Conservation (phyloP, 2,888 invertebrate genomes). For the Xanthia icteritia region DNA sequence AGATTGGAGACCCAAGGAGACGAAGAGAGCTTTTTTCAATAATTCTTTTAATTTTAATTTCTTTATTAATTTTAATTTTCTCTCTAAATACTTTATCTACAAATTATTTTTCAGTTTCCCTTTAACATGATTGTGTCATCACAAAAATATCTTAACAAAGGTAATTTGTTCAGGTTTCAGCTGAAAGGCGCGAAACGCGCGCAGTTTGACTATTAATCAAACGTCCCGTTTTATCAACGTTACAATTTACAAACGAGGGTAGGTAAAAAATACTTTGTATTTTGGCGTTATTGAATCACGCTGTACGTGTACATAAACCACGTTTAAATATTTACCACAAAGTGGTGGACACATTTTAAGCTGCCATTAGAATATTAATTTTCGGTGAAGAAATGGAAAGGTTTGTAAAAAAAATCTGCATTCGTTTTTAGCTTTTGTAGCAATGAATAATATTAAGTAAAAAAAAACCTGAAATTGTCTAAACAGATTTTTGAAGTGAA, state of each 20-base stretch:
- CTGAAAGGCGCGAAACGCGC: slow-evolving; percentile 41
- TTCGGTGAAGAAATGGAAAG: no score
- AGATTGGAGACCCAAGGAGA: no score
- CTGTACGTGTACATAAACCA: slow-evolving; percentile 23
- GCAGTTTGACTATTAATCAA: slow-evolving; percentile 67
- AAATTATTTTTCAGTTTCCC: slow-evolving; percentile 4
- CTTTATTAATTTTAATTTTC: no score
- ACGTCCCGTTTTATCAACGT: slow-evolving; percentile 61
- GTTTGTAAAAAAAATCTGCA: not conserved
- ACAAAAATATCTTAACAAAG: slow-evolving; percentile 52
- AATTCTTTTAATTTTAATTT: no score
- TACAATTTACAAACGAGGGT: slow-evolving; percentile 64
- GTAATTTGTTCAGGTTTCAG: slow-evolving; percentile 53
- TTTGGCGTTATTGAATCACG: slow-evolving; percentile 53
- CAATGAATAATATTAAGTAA: not conserved
- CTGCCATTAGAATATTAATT: not conserved
- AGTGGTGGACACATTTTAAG: not conserved
- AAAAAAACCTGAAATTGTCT: not conserved
- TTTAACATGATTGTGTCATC: slow-evolving; percentile 48
- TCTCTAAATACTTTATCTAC: not conserved
- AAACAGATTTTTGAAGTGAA: no score
- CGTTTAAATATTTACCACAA: not conserved
- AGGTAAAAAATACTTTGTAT: slow-evolving; percentile 58
- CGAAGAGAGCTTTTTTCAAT: no score
- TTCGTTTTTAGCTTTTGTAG: not conserved